Evolutionary conservation across 2,888 invertebrate genomes (phyloP).

Genomic region (Candidula unifasciata): DNA sequence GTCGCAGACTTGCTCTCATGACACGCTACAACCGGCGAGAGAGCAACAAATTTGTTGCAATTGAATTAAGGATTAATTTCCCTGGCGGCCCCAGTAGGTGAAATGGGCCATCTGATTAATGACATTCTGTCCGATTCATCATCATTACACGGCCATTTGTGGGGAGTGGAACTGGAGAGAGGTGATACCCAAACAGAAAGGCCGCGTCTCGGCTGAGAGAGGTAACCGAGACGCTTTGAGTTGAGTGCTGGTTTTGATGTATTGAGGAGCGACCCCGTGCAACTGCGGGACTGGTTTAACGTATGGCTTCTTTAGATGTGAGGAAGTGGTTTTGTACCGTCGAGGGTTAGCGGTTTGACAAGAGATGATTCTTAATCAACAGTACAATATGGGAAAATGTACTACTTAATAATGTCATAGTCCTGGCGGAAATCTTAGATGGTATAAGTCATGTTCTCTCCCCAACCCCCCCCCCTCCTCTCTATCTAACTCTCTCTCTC

Average conservation of each 20-base stretch:
- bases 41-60: conserved; percentile 56
- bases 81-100: conserved; percentile 55
- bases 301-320: not conserved
- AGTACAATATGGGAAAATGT: too few species aligned
- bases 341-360: too few species aligned
- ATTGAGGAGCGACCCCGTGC: not conserved
- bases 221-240: not conserved
- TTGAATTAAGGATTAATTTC: conserved; percentile 62
- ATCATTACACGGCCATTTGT: conserved; percentile 58
- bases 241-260: not conserved
- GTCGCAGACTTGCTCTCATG: not conserved
- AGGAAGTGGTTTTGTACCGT: too few species aligned
- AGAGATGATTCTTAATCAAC: too few species aligned
- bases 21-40: not conserved
- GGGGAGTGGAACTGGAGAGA: not conserved
- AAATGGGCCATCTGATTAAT: conserved; percentile 58
- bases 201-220: not conserved
- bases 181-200: not conserved
- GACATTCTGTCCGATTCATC: conserved; percentile 57
- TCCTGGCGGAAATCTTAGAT: too few species aligned
- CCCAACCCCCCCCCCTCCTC: too few species aligned
- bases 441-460: too few species aligned
- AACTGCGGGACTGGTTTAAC: not conserved
- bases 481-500: too few species aligned
- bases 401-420: too few species aligned